Evolutionary conservation across 2,888 invertebrate species (phyloP), one percentile per base, ranked within the genome.

Genomic region (Hydrotaea cyrtoneurina): DNA sequence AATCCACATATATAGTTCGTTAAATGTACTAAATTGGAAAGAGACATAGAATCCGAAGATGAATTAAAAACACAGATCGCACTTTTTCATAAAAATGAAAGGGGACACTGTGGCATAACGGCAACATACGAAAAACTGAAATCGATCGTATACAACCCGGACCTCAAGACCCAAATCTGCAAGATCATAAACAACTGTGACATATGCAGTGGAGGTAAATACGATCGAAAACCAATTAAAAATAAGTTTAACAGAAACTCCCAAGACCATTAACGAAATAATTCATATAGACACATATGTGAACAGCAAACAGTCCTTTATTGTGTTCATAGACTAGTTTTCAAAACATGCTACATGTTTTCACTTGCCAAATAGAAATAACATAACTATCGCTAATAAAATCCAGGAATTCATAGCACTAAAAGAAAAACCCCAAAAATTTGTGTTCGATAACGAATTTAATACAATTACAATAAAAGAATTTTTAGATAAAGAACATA

Each of bases 371-470:
- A 11, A 46, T 10, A 46, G 46, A 46, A 62, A 43, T 13, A 46
- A 73, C 8, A 50, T 21, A 3, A 57, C 73, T 21, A 36, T 84
- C 71, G 31, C 50, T 78, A 19, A 66, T 43, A 66, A 36, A 62
- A 74, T 66, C 21, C 0, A 13, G 8, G 39, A 39, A 43, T 66
- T 66, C 19, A 19, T 53, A 3, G 2, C 53, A 53, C 2, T 53
- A 62, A 69, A 75, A n/a, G 80, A 75, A 0, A 77, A 74, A 11
- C 11, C 64, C 2, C 66, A 77, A n/a, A 83, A 82, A 79, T 57
- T 82, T n/a, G 71, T 83, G 0, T 77, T 74, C 8, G 83, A 83
- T 26, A 86, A 80, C 43, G 80, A 86, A 80, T 69, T 84, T 46
- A 82, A 78, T 15, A 13, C 21, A 8, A 13, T n/a, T 0, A 72